These are phyloP conservation scores for Micrastur ruficollis DNA, from an alignment of 2,797 vertebrate genomes.

Conservation along the genomic window DNA sequence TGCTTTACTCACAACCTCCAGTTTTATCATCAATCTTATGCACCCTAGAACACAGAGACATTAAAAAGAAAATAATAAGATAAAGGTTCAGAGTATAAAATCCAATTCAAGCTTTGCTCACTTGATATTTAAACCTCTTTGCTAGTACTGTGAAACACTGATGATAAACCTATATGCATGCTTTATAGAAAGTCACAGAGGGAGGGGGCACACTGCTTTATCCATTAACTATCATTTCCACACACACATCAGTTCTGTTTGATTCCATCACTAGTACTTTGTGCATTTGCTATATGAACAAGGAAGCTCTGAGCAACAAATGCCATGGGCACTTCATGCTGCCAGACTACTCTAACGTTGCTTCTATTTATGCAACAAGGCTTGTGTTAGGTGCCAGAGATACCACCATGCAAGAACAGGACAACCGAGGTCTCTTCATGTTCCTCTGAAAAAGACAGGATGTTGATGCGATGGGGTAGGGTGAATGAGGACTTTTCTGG, in stretches of 20 bases:
- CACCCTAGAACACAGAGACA: background rate
- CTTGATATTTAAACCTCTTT: background rate
- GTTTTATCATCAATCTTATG: background rate
- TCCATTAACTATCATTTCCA: background rate
- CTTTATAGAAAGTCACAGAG: background rate
- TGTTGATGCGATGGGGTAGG: background rate
- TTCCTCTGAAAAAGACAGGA: background rate
- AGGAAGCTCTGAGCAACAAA: background rate
- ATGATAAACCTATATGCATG: background rate
- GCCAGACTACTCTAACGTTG: background rate
- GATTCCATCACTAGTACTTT: background rate
- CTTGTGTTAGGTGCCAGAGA: background rate
- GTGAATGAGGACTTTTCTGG: background rate
- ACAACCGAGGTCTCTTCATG: background rate
- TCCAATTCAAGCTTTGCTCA: background rate
- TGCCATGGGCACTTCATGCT: accelerated
- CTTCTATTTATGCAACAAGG: background rate
- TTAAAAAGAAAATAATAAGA: background rate
- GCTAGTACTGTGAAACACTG: background rate
- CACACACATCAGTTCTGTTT: background rate
- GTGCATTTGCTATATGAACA: background rate
- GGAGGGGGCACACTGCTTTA: background rate
- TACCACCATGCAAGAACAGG: background rate
- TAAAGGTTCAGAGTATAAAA: background rate
- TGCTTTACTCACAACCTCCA: background rate